Percentiles rank a stretch among this genome's conserved stretches.
These are phyloP conservation scores for Microcebus tavaratra DNA, from an alignment of 2,113 vertebrate genomes.

Conservation along the genomic window DNA sequence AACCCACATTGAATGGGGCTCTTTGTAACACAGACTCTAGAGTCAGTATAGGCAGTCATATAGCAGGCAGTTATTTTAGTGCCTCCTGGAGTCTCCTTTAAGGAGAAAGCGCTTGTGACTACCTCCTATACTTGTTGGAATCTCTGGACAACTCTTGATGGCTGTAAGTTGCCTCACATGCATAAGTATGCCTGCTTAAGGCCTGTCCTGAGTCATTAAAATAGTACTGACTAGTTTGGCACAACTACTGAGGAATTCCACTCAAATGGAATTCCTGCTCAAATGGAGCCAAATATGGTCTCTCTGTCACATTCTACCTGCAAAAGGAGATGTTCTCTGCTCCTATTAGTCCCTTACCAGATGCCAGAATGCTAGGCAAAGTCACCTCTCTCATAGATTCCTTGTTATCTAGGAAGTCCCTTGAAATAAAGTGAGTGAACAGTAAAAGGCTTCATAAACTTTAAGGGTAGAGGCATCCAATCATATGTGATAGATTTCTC, in stretches of 20 bases:
- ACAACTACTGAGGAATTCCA: not conserved
- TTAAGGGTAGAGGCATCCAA: not conserved
- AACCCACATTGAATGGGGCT: not conserved
- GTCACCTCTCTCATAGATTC: not conserved
- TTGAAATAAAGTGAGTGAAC: not conserved
- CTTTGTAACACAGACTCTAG: not conserved
- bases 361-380: not conserved
- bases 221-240: not conserved
- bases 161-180: not conserved
- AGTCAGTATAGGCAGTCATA: not conserved
- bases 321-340: not conserved
- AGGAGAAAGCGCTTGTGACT: not conserved
- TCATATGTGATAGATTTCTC: not conserved
- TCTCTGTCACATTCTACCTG: not conserved
- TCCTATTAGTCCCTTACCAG: not conserved
- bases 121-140: not conserved
- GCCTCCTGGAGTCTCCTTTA: not conserved
- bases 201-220: not conserved
- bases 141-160: not conserved
- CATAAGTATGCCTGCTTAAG: not conserved
- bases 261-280: not conserved
- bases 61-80: not conserved
- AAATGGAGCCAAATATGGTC: not conserved
- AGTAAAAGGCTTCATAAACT: not conserved
- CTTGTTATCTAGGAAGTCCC: not conserved